Base-by-base conservation (phyloP, 2,888 invertebrate species). In the Yponomeuta cagnagella region DNA sequence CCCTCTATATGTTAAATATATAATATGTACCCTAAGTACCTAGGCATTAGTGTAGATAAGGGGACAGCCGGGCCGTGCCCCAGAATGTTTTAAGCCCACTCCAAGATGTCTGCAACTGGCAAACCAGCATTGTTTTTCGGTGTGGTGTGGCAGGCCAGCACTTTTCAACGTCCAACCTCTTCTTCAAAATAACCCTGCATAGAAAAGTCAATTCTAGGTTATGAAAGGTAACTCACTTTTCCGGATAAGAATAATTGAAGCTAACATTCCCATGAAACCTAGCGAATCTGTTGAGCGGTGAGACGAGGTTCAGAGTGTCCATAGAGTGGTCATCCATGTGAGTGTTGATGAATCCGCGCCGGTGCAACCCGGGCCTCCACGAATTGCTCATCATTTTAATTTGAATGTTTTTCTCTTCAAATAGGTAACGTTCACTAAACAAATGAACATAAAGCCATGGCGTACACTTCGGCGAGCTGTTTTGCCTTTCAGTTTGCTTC, bases 241-340 rank as follows among this genome's bases (percentile, higher is more conserved):
- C 81, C 2, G 85, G 82, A 71, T 80, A 84, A 72, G 82, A 81
- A 74, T 74, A 70, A 70, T 85, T 83, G 72, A 77, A 75, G 75
- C 76, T 82, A 73, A 86, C 85, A 75, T 84, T 83, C 68, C 86
- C 89, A 74, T 86, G 88, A 72, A 90, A 86, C 75, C 89, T 82
- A 43, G 85, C 80, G 73, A 90, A 84, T 77, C 88, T 86, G 77
- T 86, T 88, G 69, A 90, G 83, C 69, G 91, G 89, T 1, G 88
- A 86, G 37, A 90, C 88, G 71, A 92, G 77, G 71, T 89, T 81
- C 71, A 90, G 83, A 0, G 85, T 86, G 72, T 91, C 90, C 79
- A 87, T 81, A 1, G 87, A 79, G 63, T 71, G 63, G n/a, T 89
- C 89, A 68, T 88, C 88, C 2, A 75, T 74, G 72, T 85, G 83